Base-by-base conservation (phyloP, 2,113 vertebrate genomes). In the Antechinus flavipes region DNA sequence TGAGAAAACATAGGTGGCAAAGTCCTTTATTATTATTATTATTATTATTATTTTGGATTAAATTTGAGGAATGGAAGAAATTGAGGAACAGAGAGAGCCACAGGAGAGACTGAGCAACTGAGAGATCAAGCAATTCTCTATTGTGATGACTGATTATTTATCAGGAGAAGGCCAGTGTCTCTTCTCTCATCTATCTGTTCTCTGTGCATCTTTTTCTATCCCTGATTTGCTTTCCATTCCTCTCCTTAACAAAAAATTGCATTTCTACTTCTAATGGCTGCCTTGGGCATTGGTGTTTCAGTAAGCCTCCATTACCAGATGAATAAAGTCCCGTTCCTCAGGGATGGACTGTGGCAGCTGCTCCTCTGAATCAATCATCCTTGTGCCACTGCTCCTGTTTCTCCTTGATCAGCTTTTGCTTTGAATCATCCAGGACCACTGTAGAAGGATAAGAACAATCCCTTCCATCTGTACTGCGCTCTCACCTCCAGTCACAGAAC, bases 361-460 rank as follows among this genome's bases (percentile, higher is more conserved):
- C 98, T 99, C 99, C 98, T 99, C 97, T 0, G 99, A 99, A 56
- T 99, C 99, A 96, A 99, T 99, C 99, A 99, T 99, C 99, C 98
- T 99, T 99, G 97, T 99, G 99, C 97, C 99, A 98, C 96, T 99
- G 98, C 98, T 99, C 99, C 24, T 99, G 99, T 97, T 99, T 99
- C 98, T 99, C 99, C 98, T 99, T 99, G 2, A 99, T 99, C 98
- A 99, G 99, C 95, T 99, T 99, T 93, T 99, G 98, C 98, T 99
- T 99, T 0, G 99, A 98, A 68, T 99, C 99, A 46, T 99, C 99
- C 98, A 99, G 98, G 97, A 99, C 99, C 99, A 99, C 99, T 99
- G 98, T 50, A 76, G 93, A 95, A 23, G 95, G 92, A 42, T 54
- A 89, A 93, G 93, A 47, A 46, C 0, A 0, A 61, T 0, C 50